Evolutionary conservation across 2,113 vertebrate species (phyloP), one percentile per base, ranked within the genome.

Genomic region (Zosterops hypoxanthus): DNA sequence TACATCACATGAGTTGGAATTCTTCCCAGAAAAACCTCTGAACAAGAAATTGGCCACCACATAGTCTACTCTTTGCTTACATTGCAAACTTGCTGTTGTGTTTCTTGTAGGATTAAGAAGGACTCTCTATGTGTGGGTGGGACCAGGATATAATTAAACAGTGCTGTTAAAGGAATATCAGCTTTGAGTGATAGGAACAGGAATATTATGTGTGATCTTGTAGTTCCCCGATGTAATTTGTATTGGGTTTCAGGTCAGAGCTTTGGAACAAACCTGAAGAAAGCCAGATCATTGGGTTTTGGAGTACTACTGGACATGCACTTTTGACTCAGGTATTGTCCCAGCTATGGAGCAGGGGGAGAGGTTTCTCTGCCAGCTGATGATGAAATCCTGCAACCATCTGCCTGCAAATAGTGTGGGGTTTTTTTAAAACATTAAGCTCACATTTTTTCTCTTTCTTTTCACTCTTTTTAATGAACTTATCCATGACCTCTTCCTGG

Each of bases 11-110:
- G 68, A 56, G 41, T 61, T 95, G 95, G 88, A 94, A 82, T 82
- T 91, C 72, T 78, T 95, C 88, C 93, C 86, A 95, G 86, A 81
- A 79, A 96, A 86, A 78, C 44, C 31, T 90, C 61, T n/a, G 26
- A 94, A 90, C 23, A 73, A 92, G 69, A 88, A 92, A 64, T 53
- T 91, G 71, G 71, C 63, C 85, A 92, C 56, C 56, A 49, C 33
- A 8, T 63, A 86, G 87, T 80, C 59, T 80, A 60, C 18, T 57
- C 52, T 64, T 86, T 81, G 92, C 71, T 92, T 88, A 61, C 82
- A 70, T 71, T 86, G 69, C 60, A 78, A 57, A 81, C 46, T 83
- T 88, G 36, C n/a, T 49, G 29, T 64, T 79, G 33, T 57, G 59
- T 82, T 94, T 92, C 59, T 85, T 90, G 33, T 36, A 66, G 47